A percentile compares a stretch with the other conserved stretches of the same genome.
phyloP scores from a whole-genome alignment of 2,113 vertebrate genomes.

The Promerops cafer region DNA sequence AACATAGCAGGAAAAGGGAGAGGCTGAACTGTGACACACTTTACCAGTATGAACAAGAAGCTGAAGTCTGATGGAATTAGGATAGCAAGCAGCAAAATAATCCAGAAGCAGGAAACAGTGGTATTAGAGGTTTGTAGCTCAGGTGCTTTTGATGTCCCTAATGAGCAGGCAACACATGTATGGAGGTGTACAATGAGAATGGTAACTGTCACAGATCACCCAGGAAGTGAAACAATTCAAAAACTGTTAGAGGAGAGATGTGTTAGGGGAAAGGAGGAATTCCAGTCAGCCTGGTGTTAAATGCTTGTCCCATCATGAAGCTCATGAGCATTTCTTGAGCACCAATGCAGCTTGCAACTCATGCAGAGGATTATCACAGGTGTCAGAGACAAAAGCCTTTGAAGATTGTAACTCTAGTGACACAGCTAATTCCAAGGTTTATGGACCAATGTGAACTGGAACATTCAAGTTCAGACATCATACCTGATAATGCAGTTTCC shows the following conservation, averaged over 20 bases:
- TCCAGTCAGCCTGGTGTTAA: not conserved
- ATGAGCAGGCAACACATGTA: not conserved
- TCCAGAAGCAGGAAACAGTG: not conserved
- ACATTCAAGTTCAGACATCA: not conserved
- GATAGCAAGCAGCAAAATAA: not conserved
- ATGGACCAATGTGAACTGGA: not conserved
- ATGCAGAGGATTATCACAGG: not conserved
- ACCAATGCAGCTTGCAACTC: not conserved
- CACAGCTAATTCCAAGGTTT: not conserved
- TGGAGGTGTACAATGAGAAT: not conserved
- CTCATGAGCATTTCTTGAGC: not conserved
- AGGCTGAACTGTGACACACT: not conserved
- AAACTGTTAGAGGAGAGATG: not conserved
- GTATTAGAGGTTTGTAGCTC: not conserved
- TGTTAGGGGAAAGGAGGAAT: not conserved
- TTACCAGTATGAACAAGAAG: not conserved
- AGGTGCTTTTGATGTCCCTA: not conserved
- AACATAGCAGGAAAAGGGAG: not conserved
- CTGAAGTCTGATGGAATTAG: not conserved
- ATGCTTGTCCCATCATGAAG: not conserved
- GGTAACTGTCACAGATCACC: not conserved
- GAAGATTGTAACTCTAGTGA: not conserved
- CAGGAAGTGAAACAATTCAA: not conserved
- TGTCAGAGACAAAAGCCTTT: not conserved
- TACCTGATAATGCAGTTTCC: slow-evolving; percentile 96